Conservation (phyloP, 2,888 invertebrate genomes). For the Oligia fasciuncula region DNA sequence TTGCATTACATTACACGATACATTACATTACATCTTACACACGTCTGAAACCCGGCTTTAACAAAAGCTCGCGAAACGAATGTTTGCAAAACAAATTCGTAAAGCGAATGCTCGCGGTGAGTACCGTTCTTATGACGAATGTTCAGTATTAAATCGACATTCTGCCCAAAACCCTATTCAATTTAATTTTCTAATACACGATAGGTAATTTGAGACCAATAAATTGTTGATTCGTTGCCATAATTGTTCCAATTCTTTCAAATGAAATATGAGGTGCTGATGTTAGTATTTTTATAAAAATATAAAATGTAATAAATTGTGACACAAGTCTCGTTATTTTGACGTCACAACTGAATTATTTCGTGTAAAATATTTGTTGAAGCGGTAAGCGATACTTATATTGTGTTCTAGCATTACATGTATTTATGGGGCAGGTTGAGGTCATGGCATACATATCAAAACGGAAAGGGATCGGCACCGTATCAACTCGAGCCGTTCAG, state of each 20-base stretch:
- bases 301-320: conserved; percentile 1
- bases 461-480: too few species aligned
- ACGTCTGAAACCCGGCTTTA: not conserved
- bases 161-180: not conserved
- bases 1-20: not conserved
- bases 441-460: too few species aligned
- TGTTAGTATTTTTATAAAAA: not conserved
- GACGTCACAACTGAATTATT: too few species aligned
- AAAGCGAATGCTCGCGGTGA: not conserved
- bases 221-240: not conserved
- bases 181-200: conserved; percentile 1
- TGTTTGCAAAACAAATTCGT: not conserved
- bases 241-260: conserved; percentile 19
- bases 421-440: not conserved
- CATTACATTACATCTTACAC: not conserved
- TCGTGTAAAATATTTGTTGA: not conserved
- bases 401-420: not conserved
- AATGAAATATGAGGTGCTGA: conserved; percentile 29
- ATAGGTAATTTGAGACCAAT: conserved; percentile 1
- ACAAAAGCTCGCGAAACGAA: not conserved
- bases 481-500: too few species aligned
- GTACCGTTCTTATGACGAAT: not conserved
- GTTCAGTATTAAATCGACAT: not conserved
- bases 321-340: conserved; percentile 1
- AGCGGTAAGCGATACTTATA: not conserved